Evolutionary conservation across 2,888 invertebrate genomes (phyloP).

Genomic region (Eupithecia dodoneata): DNA sequence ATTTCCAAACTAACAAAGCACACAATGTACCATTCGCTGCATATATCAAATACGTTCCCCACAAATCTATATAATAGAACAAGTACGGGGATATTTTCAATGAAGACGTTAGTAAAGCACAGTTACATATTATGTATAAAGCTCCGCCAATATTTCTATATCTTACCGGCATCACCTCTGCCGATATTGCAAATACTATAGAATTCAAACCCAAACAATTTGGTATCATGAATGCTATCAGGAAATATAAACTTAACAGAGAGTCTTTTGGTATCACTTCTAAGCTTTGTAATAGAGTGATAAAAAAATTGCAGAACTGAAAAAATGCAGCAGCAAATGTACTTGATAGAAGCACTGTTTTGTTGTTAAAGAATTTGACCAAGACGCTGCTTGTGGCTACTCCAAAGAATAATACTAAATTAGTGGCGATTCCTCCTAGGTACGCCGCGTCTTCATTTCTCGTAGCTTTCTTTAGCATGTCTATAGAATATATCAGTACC

Average conservation of each 20-base stretch:
- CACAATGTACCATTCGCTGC: constrained; percentile 28
- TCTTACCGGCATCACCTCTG: constrained; percentile 45
- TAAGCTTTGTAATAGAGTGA: constrained; percentile 28
- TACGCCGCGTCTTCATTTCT: constrained; percentile 34
- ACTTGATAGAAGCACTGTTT: constrained; percentile 32
- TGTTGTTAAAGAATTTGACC: constrained; percentile 38
- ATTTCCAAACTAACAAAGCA: constrained; percentile 35
- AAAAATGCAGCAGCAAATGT: constrained; percentile 25
- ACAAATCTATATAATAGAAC: constrained; percentile 35
- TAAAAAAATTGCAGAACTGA: constrained; percentile 19
- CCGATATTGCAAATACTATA: constrained; percentile 30
- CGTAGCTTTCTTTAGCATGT: constrained; percentile 39
- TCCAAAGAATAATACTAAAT: constrained; percentile 27
- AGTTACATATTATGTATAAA: constrained; percentile 35
- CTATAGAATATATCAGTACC: constrained; percentile 38
- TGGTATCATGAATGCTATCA: constrained; percentile 33
- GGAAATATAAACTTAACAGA: constrained; percentile 30
- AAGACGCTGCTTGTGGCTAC: constrained; percentile 25
- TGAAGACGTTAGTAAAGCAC: constrained; percentile 32
- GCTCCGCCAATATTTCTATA: constrained; percentile 42
- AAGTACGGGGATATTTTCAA: constrained; percentile 42
- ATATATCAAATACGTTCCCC: constrained; percentile 41
- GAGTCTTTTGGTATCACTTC: constrained; percentile 36
- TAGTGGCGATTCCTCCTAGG: constrained; percentile 23
- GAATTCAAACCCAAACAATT: constrained; percentile 35